These are phyloP conservation scores for Melanotaenia maccullochi DNA, from an alignment of 2,797 vertebrate species.

Conservation along the genomic window DNA sequence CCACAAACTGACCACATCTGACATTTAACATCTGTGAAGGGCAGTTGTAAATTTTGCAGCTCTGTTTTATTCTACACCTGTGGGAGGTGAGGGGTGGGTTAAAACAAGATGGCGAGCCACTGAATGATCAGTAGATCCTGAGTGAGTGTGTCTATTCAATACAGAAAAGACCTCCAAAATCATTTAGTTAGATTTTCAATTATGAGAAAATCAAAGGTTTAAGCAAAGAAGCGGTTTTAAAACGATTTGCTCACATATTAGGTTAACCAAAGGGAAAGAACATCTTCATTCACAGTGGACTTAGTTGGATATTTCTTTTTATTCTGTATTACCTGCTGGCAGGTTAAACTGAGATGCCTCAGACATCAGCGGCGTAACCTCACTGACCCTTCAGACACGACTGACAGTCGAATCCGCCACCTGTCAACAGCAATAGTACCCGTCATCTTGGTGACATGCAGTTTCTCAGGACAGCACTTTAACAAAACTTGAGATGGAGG, in stretches of 20 bases:
- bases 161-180: background rate
- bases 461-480: slow-evolving; percentile 6
- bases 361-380: slow-evolving; percentile 35
- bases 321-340: slow-evolving; percentile 12
- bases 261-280: background rate
- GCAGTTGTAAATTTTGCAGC: slow-evolving; percentile 29
- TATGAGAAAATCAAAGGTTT: no score
- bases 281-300: background rate
- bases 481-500: background rate
- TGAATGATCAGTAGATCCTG: background rate
- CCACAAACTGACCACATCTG: slow-evolving; percentile 24
- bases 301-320: slow-evolving; percentile 21
- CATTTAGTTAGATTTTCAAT: no score
- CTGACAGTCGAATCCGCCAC: slow-evolving; percentile 34
- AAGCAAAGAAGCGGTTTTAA: background rate
- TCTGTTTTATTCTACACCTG: slow-evolving; percentile 28
- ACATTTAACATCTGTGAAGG: slow-evolving; percentile 44
- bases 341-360: slow-evolving; percentile 43
- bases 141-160: no score
- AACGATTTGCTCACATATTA: background rate
- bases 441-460: slow-evolving; percentile 18
- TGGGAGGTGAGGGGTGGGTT: slow-evolving; percentile 19
- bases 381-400: slow-evolving; percentile 22
- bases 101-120: background rate
- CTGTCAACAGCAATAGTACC: slow-evolving; percentile 37